Conservation (phyloP, 2,797 vertebrate species). For the Pipistrellus kuhlii region DNA sequence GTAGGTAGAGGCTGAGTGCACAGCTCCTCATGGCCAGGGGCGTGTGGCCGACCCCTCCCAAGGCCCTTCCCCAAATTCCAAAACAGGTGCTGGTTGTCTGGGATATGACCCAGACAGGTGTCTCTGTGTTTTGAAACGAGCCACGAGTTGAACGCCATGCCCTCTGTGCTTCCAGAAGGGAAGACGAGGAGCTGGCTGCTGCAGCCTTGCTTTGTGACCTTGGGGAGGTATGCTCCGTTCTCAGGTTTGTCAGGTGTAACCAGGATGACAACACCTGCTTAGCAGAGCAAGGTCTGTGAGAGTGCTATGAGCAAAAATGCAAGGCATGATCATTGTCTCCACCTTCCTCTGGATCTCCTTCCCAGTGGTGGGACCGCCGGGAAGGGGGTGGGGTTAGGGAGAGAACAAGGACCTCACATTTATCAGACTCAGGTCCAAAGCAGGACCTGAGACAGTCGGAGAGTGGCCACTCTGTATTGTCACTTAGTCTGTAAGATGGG, state of each 20-base stretch:
- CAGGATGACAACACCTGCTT: background rate
- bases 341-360: background rate
- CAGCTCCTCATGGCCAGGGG: background rate
- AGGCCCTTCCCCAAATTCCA: constrained; percentile 42
- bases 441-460: rapidly evolving
- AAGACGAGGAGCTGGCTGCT: background rate
- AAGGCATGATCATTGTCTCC: rapidly evolving
- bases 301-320: background rate
- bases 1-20: constrained; percentile 64
- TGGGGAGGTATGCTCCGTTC: background rate
- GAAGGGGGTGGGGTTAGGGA: background rate
- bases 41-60: background rate
- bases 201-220: background rate
- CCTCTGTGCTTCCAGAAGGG: background rate
- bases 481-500: background rate
- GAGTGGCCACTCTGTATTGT: background rate
- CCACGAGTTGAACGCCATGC: background rate
- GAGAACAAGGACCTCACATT: background rate
- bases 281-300: background rate
- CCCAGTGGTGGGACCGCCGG: rapidly evolving
- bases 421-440: background rate
- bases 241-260: background rate
- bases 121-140: background rate
- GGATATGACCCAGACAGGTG: constrained; percentile 44
- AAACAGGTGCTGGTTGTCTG: background rate